Evolutionary conservation across 1,140 invertebrate species (phyloP).

Genomic region (Colletes latitarsis): DNA sequence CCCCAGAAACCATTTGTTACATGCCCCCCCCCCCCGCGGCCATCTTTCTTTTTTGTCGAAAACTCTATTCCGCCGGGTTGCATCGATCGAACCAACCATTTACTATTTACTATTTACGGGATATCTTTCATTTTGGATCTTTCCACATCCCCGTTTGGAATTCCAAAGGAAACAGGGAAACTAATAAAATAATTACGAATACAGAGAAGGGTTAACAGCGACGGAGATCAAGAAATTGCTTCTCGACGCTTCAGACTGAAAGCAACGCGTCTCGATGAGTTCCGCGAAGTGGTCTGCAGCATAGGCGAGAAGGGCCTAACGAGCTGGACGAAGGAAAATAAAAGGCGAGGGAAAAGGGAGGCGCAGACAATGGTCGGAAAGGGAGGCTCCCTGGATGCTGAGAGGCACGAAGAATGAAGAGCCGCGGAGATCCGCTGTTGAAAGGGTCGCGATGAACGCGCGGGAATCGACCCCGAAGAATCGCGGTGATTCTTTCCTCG

Average conservation of each 20-base stretch:
- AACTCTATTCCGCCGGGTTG: slow-evolving; percentile 35
- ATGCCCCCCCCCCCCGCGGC: slow-evolving; percentile 2
- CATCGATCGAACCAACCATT: not conserved
- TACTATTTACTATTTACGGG: not conserved
- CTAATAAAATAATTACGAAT: no score
- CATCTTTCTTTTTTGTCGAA: slow-evolving; percentile 47
- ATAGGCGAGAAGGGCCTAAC: not conserved
- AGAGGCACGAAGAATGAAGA: not conserved
- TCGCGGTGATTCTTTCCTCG: not conserved
- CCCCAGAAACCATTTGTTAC: slow-evolving; percentile 44
- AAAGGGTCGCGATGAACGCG: not conserved
- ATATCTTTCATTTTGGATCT: no score
- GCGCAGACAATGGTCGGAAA: not conserved
- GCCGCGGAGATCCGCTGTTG: not conserved
- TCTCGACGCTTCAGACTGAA: no score
- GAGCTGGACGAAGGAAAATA: not conserved
- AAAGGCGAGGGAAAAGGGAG: no score
- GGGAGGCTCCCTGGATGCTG: not conserved
- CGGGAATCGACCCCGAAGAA: not conserved
- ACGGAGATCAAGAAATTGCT: no score
- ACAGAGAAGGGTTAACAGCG: no score
- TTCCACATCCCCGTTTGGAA: no score
- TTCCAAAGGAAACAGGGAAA: no score
- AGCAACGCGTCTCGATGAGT: no score
- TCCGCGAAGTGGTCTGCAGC: not conserved